These are phyloP conservation scores for Pimephales promelas DNA, from an alignment of 2,113 vertebrate genomes.

Conservation along the genomic window DNA sequence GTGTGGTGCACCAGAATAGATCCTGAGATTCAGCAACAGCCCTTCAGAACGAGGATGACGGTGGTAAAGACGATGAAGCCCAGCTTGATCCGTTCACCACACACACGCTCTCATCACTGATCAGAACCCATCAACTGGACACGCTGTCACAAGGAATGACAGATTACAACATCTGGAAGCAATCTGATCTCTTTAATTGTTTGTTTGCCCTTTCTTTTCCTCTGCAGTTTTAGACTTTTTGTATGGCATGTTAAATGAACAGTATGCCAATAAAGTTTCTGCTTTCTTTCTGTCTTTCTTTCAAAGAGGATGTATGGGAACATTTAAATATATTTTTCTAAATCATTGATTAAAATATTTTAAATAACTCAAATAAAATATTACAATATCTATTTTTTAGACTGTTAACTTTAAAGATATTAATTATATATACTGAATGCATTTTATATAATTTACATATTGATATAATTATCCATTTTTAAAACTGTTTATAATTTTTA, in stretches of 20 bases:
- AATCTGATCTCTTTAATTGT: conserved; percentile 17
- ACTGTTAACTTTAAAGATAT: no score
- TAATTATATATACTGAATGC: no score
- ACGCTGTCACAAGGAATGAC: conserved; percentile 53
- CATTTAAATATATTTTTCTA: no score
- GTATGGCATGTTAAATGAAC: background rate
- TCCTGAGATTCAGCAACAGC: background rate
- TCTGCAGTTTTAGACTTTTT: background rate
- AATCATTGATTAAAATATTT: no score
- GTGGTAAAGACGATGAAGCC: conserved; percentile 34
- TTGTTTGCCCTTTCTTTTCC: background rate
- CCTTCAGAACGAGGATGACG: conserved; percentile 18
- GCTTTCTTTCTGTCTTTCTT: background rate
- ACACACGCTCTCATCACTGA: conserved; percentile 48
- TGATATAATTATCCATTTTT: no score
- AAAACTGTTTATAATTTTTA: no score
- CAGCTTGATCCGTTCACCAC: conserved; percentile 34
- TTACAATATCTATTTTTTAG: no score
- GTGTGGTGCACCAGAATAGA: conserved; percentile 3
- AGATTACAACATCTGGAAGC: conserved; percentile 56
- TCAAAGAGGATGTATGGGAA: no score
- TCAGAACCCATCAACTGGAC: conserved; percentile 43
- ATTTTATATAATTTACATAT: no score
- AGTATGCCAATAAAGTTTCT: background rate
- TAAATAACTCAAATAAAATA: no score